Evolutionary conservation across 2,113 vertebrate genomes (phyloP), one percentile per base, ranked within the genome.

Genomic region (Albula goreensis): DNA sequence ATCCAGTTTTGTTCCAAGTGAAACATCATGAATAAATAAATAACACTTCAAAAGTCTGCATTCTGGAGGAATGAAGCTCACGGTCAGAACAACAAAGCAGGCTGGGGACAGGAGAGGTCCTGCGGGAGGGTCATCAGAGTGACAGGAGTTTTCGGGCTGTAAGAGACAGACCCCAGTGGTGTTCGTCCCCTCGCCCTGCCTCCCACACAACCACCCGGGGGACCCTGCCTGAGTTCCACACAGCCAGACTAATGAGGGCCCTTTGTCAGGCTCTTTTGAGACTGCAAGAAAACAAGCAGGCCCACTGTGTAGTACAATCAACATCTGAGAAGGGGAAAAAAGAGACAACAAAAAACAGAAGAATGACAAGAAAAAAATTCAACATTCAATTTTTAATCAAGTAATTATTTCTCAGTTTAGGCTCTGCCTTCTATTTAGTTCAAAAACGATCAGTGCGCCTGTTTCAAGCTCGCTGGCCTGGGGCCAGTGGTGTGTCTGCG

Each of bases 261-360:
- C 79, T 85, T 85, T 89, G 80, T 86, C 81, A 63, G 78, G 70
- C 86, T 82, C 82, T 66, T 88, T 83, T 25, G 19, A 77, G 81
- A 84, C 83, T 50, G 86, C 50, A 22, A 83, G 50, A 56, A 86
- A 88, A 60, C 70, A 78, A 50, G 56, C 60, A 25, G 86, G 19
- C 82, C 87, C 15, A 41, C 86, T 86, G 82, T 57, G 60, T 50
- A 51, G 57, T 48, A 9, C 56, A 22, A 84, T 77, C 12, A 85
- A 80, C 31, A 49, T 70, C 49, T 60, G 57, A 84, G 80, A n/a
- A 41, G 31, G 31, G 31, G 31, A 41, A 50, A 17, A 31, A 84
- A 80, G 6, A 50, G 31, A 79, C 41, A 79, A 79, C 48, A 17
- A 17, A 70, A 70, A 70, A 70, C 70, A 57, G 70, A 48, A 78